These are phyloP conservation scores for Mustela lutreola DNA, from an alignment of 2,113 vertebrate species.

Conservation along the genomic window DNA sequence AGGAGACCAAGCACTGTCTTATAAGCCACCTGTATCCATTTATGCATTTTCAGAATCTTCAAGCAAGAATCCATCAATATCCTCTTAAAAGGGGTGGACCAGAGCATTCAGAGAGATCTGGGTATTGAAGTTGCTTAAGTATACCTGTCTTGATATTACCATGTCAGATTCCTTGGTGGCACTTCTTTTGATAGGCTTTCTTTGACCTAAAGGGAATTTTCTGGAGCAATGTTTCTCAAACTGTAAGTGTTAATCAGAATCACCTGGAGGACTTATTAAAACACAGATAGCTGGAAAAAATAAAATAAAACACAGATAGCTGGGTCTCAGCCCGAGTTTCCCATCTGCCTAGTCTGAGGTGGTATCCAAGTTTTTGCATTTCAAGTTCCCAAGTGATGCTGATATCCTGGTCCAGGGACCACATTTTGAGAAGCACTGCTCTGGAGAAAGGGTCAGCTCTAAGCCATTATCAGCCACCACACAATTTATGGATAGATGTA, in stretches of 20 bases:
- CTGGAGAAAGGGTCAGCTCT: not conserved
- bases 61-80: not conserved
- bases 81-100: not conserved
- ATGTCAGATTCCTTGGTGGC: not conserved
- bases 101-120: not conserved
- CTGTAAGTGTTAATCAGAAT: not conserved
- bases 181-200: not conserved
- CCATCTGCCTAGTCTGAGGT: not conserved
- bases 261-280: not conserved
- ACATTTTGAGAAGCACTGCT: not conserved
- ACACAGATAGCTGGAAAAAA: not conserved
- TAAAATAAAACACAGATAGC: not conserved
- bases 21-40: not conserved
- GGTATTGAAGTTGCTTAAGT: not conserved
- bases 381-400: not conserved
- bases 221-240: not conserved
- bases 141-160: not conserved
- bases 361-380: not conserved
- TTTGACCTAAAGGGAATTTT: not conserved
- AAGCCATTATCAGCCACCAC: not conserved
- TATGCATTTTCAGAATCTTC: not conserved
- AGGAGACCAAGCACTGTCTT: not conserved
- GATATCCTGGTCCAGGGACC: not conserved
- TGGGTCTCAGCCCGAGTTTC: not conserved
- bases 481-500: too few species aligned